Percentiles rank a stretch among this genome's conserved stretches.
phyloP scores from a whole-genome alignment of 2,113 vertebrate species.

The Pterocles gutturalis region DNA sequence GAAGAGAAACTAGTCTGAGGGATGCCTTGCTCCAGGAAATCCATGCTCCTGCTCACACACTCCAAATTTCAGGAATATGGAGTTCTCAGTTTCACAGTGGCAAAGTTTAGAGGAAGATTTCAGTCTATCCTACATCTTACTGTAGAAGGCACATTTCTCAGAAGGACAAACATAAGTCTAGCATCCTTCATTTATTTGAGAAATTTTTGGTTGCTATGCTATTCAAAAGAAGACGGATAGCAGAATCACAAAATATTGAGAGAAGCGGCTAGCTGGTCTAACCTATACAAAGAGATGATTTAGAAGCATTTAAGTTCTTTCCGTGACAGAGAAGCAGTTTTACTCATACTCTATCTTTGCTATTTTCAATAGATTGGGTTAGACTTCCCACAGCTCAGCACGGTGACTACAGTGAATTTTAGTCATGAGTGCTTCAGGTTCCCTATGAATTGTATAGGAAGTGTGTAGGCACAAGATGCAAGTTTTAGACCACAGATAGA shows the following conservation, averaged over 20 bases:
- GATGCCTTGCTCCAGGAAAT: neutral
- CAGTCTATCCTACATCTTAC: neutral
- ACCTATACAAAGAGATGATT: neutral
- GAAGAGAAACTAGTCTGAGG: neutral
- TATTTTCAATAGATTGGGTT: neutral
- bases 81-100: neutral
- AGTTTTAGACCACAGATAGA: neutral
- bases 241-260: neutral
- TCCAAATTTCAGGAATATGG: neutral
- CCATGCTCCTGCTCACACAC: neutral
- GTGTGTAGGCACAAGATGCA: neutral
- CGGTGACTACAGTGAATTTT: neutral
- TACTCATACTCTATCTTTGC: neutral
- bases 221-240: neutral
- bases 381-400: neutral
- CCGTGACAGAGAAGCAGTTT: neutral
- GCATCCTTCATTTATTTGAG: neutral
- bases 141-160: neutral
- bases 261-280: neutral
- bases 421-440: neutral
- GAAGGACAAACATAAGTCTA: neutral
- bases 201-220: neutral
- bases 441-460: neutral
- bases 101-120: neutral
- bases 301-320: neutral